Percentiles rank a stretch among this genome's conserved stretches.
phyloP scores from a whole-genome alignment of 2,113 vertebrate genomes.

The Lonchura striata region DNA sequence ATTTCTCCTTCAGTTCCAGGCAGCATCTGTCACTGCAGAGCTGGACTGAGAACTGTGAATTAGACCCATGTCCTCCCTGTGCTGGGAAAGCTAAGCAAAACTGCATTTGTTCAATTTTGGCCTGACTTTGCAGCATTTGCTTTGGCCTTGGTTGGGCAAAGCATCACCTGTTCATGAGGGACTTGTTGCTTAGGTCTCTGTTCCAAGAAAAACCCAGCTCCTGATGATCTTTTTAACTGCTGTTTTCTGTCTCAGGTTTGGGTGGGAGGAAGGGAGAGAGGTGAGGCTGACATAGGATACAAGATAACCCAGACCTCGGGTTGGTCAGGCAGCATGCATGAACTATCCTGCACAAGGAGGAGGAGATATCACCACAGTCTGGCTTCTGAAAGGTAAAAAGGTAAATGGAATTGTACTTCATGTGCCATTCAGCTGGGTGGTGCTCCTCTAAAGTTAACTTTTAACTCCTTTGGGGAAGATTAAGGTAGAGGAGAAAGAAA shows the following conservation, averaged over 20 bases:
- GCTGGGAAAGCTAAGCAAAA: neutral
- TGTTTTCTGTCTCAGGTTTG: neutral
- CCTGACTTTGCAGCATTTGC: neutral
- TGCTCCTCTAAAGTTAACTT: neutral
- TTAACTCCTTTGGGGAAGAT: neutral
- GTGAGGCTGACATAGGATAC: neutral
- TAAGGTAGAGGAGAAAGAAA: neutral
- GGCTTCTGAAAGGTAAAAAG: neutral
- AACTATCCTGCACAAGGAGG: neutral
- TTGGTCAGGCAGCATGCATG: neutral
- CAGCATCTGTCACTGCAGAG: neutral
- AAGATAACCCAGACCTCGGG: neutral
- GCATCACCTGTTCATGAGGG: neutral
- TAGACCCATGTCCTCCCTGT: neutral
- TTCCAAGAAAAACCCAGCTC: neutral
- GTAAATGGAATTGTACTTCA: neutral
- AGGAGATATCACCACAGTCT: neutral
- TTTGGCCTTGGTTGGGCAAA: neutral
- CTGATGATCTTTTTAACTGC: neutral
- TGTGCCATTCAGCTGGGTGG: neutral
- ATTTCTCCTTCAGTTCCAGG: slow-evolving; percentile 15
- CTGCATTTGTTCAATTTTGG: neutral
- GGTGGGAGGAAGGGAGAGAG: neutral
- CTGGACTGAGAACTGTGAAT: neutral
- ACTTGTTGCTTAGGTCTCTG: neutral